Base-by-base conservation (phyloP, 2,888 invertebrate genomes). In the Branchellion lobata region DNA sequence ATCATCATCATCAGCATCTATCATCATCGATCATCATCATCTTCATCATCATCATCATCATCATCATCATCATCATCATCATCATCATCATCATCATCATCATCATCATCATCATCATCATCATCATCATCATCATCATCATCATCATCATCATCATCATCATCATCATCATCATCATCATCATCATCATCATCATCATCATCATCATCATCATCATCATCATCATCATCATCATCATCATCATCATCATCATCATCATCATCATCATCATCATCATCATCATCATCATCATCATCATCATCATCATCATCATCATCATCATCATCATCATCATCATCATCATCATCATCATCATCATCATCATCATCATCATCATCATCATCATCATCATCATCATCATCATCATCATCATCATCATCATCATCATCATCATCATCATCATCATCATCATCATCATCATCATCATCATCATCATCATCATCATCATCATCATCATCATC, bases 101-200 rank as follows among this genome's bases (percentile, higher is more conserved):
- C 71, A 71, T 71, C 71, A 71, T 71, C 14, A 71, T 71, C 71
- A 71, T 71, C 31, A 33, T 33, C 71, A 5, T 71, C 5, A 8
- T 71, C 71, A 47, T 40, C 74, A 21, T 74, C 74, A 47, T 40
- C 74, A 47, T 74, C 74, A 47, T 40, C 27, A 14, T 74, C 74
- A 72, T 29, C 72, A 31, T 72, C 34, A 72, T 72, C 29, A 72
- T 72, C 34, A 2, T 29, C 72, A 72, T 31, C 72, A 31, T 72
- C 72, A 31, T 72, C 72, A 31, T 72, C 72, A 72, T 72, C 72
- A 72, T 72, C 72, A 72, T 72, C 72, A 72, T 72, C 33, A 72
- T 72, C 72, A 34, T 72, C 72, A 31, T 72, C 72, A 5, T 31
- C 72, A 31, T 33, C 72, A 5, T 72, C 31, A n/a, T 72, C 31